Conservation (phyloP, 2,797 vertebrate species). For the Eurystomus glaucurus region DNA sequence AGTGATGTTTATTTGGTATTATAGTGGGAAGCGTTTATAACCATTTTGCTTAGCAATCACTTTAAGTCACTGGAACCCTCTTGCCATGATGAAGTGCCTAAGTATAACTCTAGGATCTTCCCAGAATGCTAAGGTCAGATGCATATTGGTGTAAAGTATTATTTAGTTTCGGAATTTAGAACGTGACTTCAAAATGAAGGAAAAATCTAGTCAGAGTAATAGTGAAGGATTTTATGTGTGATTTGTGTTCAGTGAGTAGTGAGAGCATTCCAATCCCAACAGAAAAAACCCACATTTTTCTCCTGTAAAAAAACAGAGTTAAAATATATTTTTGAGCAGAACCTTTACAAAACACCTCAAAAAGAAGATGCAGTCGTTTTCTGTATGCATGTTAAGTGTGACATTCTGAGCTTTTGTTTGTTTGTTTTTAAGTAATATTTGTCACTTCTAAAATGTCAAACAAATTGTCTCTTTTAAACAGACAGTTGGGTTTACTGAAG, state of each 20-base stretch:
- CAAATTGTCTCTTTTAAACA: slow-evolving; percentile 30
- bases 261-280: not conserved
- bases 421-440: slow-evolving; percentile 56
- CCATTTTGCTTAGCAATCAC: not conserved
- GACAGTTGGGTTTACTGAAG: slow-evolving; percentile 7
- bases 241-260: not conserved
- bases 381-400: slow-evolving; percentile 4
- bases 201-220: not conserved
- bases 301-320: slow-evolving; percentile 18
- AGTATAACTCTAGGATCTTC: not conserved
- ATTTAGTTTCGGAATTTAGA: not conserved
- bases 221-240: not conserved
- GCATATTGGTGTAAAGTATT: not conserved
- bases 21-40: not conserved
- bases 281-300: slow-evolving; percentile 11
- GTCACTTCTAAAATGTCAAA: slow-evolving; percentile 54
- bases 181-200: not conserved
- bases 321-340: not conserved
- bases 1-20: not conserved
- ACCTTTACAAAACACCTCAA: not conserved
- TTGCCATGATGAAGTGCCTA: not conserved
- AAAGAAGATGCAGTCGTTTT: slow-evolving; percentile 38
- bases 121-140: not conserved
- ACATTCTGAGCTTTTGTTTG: not conserved
- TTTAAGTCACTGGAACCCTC: not conserved